These are phyloP conservation scores for Protosalanx chinensis DNA, from an alignment of 2,797 vertebrate species.

Conservation along the genomic window DNA sequence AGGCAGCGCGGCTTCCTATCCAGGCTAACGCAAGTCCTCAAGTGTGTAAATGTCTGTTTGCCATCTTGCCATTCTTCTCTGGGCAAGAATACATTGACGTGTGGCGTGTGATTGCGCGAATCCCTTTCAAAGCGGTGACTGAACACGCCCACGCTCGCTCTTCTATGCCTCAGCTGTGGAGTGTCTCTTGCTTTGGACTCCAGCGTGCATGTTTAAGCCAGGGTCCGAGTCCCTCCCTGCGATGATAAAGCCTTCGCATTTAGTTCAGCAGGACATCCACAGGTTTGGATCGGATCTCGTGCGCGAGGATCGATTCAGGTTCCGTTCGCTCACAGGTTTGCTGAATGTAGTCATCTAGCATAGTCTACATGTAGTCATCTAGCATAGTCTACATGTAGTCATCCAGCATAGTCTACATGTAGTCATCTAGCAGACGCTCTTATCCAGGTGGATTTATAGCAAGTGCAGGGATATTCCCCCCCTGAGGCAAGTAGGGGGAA, in stretches of 20 bases:
- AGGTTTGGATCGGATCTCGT: slow-evolving; percentile 50
- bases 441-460: too few relatives aligned
- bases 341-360: slow-evolving; percentile 39
- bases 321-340: slow-evolving; percentile 52
- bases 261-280: slow-evolving; percentile 51
- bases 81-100: background rate
- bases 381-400: slow-evolving; percentile 30
- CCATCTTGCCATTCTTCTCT: background rate
- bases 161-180: too few relatives aligned
- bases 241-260: slow-evolving; percentile 15
- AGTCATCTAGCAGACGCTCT: too few relatives aligned
- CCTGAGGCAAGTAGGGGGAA: too few relatives aligned
- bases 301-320: slow-evolving; percentile 58
- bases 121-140: background rate
- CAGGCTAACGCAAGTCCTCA: background rate
- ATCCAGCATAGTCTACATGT: too few relatives aligned
- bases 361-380: too few relatives aligned
- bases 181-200: background rate
- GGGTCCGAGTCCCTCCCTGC: slow-evolving; percentile 15
- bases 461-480: too few relatives aligned
- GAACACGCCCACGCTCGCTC: background rate
- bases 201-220: background rate
- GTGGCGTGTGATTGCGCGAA: background rate
- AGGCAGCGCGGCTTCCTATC: background rate
- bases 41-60: slow-evolving; percentile 2